Evolutionary conservation across 1,140 invertebrate species (phyloP).

Genomic region (Limonius californicus): DNA sequence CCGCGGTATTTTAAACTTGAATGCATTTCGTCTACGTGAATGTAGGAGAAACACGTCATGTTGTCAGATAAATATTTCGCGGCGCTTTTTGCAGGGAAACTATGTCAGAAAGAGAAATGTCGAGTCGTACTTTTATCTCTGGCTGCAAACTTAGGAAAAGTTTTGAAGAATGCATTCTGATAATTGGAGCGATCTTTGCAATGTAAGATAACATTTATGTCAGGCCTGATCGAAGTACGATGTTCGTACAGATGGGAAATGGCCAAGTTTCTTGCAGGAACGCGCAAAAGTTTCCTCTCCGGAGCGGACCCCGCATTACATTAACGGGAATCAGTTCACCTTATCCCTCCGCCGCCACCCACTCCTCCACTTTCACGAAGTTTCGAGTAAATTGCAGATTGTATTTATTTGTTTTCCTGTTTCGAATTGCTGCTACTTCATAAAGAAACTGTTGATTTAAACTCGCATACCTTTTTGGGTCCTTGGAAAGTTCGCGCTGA

Average conservation of each 20-base stretch:
- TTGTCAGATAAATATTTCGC: constrained; percentile 16
- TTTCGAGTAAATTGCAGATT: constrained; percentile 24
- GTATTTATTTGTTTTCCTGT: constrained; percentile 26
- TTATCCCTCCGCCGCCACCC: constrained; percentile 2
- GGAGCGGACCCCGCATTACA: constrained; percentile 9
- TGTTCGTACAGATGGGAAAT: constrained; percentile 27
- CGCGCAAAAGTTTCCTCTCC: not conserved
- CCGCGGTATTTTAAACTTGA: constrained; percentile 9
- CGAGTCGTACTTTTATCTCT: not conserved
- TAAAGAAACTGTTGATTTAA: constrained; percentile 1
- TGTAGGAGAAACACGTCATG: constrained; percentile 7
- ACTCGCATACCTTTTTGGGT: not conserved
- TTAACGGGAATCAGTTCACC: constrained; percentile 16
- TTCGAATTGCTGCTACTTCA: constrained; percentile 21
- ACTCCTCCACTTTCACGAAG: constrained; percentile 20
- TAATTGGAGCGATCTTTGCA: constrained; percentile 35
- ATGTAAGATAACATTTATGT: constrained; percentile 33
- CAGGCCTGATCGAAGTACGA: constrained; percentile 23
- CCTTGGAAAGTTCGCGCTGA: too few relatives aligned
- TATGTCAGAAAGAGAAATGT: constrained; percentile 10
- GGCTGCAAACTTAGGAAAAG: constrained; percentile 13
- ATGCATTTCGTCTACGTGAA: constrained; percentile 10
- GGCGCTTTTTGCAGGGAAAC: constrained; percentile 19
- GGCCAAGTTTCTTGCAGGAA: constrained; percentile 22
- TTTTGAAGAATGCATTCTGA: constrained; percentile 34